Base-by-base conservation (phyloP, 2,113 vertebrate species). In the Sialia sialis region DNA sequence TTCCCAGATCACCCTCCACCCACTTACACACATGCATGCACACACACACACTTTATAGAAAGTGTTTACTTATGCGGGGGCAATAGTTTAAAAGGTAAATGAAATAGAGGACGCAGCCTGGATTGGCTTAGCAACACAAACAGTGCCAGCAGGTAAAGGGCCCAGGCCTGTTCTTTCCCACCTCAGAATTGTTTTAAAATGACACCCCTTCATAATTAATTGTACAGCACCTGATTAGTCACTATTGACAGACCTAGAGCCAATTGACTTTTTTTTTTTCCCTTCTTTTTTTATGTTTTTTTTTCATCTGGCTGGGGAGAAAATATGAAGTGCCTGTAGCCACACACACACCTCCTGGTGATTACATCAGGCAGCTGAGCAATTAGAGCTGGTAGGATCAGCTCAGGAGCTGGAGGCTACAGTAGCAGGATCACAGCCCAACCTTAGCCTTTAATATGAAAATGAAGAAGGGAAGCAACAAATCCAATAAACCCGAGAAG, bases 41-140 rank as follows among this genome's bases (percentile, higher is more conserved):
- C 62, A 74, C 63, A 87, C 63, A 88, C 85, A 95, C 89, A 95
- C 93, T 95, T 94, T 95, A 74, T 81, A 90, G 82, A 95, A 94
- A 84, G 92, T 97, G 94, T 97, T 97, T 96, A 93, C 96, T 95
- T 94, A 94, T 94, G 95, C 92, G 83, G 95, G 96, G 95, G 96
- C 94, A 96, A 95, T 93, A 97, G 96, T 95, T 97, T 90, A 95
- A 95, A 95, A 96, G 94, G 93, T 95, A 95, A 96, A 96, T 90
- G 92, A 95, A 96, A 94, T 70, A 95, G 90, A 88, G 93, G 92
- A 95, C 87, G 76, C 90, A 94, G 87, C 85, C 87, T 96, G 93
- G 90, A 95, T 94, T 95, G 95, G 94, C 94, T 97, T 97, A 97
- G 96, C 95, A 96, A 96, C 96, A 97, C 95, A 97, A 97, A 97